Evolutionary conservation across 2,113 vertebrate species (phyloP), one percentile per base, ranked within the genome.

Genomic region (Sinocyclocheilus anshuiensis): DNA sequence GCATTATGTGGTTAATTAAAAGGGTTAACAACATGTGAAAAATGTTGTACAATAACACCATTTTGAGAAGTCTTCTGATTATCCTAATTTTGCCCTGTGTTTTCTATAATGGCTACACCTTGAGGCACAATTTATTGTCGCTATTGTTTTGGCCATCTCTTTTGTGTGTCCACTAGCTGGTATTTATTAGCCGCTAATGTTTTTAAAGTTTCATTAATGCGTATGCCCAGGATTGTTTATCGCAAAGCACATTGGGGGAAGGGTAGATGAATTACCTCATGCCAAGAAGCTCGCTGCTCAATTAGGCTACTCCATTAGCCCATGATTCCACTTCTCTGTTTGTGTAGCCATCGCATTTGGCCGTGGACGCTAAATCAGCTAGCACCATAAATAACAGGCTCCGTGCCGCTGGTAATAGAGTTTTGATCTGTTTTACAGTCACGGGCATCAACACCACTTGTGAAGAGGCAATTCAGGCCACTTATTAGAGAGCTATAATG

Each of bases 201-300:
- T 97, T 97, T 96, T 96, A 97, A 97, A 97, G 97, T 96, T 97
- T 96, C 95, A 94, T 94, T 97, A 97, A 98, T 96, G 96, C 95
- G 95, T 93, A 94, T 91, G 95, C 94, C 94, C 94, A 93, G 90
- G 96, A 95, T 96, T 97, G 97, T 86, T 88, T 69, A 78, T 83
- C 61, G 4, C 63, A n/a, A 77, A 33, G 53, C 39, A 24, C 57
- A 29, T 69, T 20, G 69, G 16, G 55, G 59, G 63, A 36, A 71
- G 88, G 69, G 4, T 92, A 95, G 94, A 97, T 96, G 96, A 83
- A 83, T 83, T 83, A 96, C 96, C 95, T 97, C 96, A 94, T 96
- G 97, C 96, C 95, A 96, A 90, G 92, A 85, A 33, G 65, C 81
- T 22, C 65, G 95, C 96, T 96, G 95, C 95, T 96, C 96, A 95